phyloP scores from a whole-genome alignment of 2,888 invertebrate genomes.

The Drosophila merina region DNA sequence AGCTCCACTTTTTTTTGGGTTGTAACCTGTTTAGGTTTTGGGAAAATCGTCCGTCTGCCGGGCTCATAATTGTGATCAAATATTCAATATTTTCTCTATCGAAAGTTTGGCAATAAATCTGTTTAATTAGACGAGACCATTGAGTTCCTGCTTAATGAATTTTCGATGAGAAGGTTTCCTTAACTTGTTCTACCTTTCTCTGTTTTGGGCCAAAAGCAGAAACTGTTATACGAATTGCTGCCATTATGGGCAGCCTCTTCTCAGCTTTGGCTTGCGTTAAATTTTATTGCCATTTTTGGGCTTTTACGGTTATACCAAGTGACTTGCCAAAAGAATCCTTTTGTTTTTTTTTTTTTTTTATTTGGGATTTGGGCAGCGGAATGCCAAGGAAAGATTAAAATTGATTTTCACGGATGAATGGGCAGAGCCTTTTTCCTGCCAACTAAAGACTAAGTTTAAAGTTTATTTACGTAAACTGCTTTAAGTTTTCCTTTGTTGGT shows the following conservation, averaged over 20 bases:
- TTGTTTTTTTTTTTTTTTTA: constrained; percentile 29
- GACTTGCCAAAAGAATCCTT: constrained; percentile 46
- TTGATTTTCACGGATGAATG: constrained; percentile 56
- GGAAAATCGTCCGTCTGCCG: neutral
- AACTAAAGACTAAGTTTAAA: neutral
- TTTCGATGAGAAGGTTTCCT: constrained; percentile 23
- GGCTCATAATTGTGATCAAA: constrained; percentile 24
- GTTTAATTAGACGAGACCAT: constrained; percentile 52
- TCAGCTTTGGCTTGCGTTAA: constrained; percentile 38
- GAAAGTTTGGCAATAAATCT: constrained; percentile 61
- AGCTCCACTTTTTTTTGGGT: neutral
- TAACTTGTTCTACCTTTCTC: constrained; percentile 18
- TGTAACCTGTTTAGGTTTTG: neutral
- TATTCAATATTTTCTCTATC: constrained; percentile 33
- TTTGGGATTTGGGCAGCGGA: constrained; percentile 10
- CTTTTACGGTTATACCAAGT: constrained; percentile 49
- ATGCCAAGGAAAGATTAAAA: constrained; percentile 64
- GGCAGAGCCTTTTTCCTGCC: neutral
- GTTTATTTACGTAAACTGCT: constrained; percentile 3
- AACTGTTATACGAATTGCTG: constrained; percentile 54
- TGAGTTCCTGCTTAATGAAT: constrained; percentile 48
- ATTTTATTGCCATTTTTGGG: constrained; percentile 46
- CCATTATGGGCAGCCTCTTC: constrained; percentile 23
- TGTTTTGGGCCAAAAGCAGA: constrained; percentile 2
- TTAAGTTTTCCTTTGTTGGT: constrained; percentile 10